Base-by-base conservation (phyloP, 2,888 invertebrate species). In the Drosophila helvetica region DNA sequence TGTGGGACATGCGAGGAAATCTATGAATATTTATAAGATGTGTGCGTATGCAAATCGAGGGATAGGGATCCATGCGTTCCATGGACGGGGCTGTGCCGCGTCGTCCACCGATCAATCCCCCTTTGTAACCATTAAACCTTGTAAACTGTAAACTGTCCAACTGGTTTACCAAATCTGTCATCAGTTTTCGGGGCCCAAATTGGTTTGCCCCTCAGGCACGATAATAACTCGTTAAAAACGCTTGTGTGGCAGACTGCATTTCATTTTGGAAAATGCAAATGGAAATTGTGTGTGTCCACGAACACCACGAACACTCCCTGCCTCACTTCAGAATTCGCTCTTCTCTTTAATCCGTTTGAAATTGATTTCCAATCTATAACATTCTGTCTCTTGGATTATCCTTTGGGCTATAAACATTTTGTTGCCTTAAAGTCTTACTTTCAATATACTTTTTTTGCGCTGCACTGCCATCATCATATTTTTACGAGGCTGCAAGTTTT, bases 1-100 rank as follows among this genome's bases (percentile, higher is more conserved):
- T 67, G 75, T 69, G 54, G 57, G 62, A 50, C 75, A 88, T 70
- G 71, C 3, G 30, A 10, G 30, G 10, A 84, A 81, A 80, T 87
- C 58, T 57, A 75, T 82, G 77, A 72, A 66, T 66, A 80, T 72
- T 77, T 80, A 80, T 80, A 74, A 74, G 72, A 71, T 78, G 70
- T 67, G 77, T 72, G 78, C 52, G 52, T 71, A 67, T 69, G 84
- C 66, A 80, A 74, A 78, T 76, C 43, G 42, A 51, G 66, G 27
- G 42, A 19, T 42, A 27, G 27, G 27, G 22, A 22, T n/a, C n/a
- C 53, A 30, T 27, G 22, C 0, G 5, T 22, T 22, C 22, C 22
- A 62, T 46, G 69, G 66, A 79, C 64, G 67, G 25, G 52, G 53
- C 18, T 53, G 66, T 66, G 10, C 25, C 18, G 58, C 17, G 18